phyloP scores from a whole-genome alignment of 2,888 invertebrate species.

The Schizaphis graminum region DNA sequence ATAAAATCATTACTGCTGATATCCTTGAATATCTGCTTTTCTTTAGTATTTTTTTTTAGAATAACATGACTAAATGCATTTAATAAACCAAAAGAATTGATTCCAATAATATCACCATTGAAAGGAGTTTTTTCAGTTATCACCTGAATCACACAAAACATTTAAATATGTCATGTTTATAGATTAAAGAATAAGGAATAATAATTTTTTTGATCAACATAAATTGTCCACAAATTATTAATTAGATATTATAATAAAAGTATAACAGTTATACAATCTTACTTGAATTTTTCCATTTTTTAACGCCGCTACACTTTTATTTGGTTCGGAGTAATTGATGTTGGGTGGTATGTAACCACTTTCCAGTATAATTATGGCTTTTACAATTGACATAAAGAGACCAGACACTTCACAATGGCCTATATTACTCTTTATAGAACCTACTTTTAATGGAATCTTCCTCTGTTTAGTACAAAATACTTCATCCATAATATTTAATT shows the following conservation, averaged over 20 bases:
- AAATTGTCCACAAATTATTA: neutral
- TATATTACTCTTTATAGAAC: slow-evolving; percentile 76
- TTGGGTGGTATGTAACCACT: slow-evolving; percentile 69
- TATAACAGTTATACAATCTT: neutral
- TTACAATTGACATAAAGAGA: slow-evolving; percentile 72
- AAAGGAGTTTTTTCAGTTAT: slow-evolving; percentile 57
- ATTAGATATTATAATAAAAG: neutral
- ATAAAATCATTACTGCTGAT: neutral
- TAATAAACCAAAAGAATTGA: slow-evolving; percentile 44
- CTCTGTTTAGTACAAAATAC: slow-evolving; percentile 64
- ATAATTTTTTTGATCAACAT: neutral
- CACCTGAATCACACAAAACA: slow-evolving; percentile 27
- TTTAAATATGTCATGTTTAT: neutral
- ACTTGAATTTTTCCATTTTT: slow-evolving; percentile 68
- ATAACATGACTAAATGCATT: slow-evolving; percentile 61
- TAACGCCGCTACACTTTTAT: slow-evolving; percentile 67
- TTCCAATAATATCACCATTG: slow-evolving; percentile 42
- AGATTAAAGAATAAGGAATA: neutral
- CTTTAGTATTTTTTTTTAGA: slow-evolving; percentile 39
- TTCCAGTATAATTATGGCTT: slow-evolving; percentile 70
- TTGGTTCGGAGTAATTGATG: slow-evolving; percentile 68
- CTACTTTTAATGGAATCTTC: slow-evolving; percentile 73
- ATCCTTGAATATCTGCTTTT: neutral
- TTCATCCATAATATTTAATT: slow-evolving; percentile 67
- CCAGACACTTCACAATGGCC: slow-evolving; percentile 75